Base-by-base conservation (phyloP, 2,888 invertebrate species). In the Drosophila nigricruria region DNA sequence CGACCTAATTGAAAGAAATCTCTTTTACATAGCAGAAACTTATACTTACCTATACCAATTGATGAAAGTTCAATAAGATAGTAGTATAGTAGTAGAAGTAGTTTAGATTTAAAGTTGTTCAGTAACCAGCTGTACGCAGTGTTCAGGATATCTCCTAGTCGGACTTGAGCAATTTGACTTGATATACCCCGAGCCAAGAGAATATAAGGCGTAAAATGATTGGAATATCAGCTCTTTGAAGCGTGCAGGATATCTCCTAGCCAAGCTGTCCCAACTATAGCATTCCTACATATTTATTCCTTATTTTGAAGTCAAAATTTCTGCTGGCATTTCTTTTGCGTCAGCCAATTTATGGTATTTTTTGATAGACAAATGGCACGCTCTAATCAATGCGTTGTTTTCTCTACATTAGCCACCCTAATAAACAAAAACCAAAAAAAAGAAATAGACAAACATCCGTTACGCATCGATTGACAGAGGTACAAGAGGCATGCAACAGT, bases 291-390 rank as follows among this genome's bases (percentile, higher is more conserved):
- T 23, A 3, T 14, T 43, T 20, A n/a, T n/a, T 5, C 25, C 20
- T 34, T 18, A 36, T 25, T 20, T 20, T 34, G 6, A 23, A 72
- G 64, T 57, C 56, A 34, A 23, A 18, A 58, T 49, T 57, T 62
- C 53, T 25, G 70, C 66, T 75, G 65, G 56, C 63, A 75, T 71
- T 74, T 67, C 58, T 72, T 73, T 75, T 72, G 73, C 65, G 73
- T 62, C 75, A 73, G 71, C 60, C 73, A 80, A 87, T 84, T 82
- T 82, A 87, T 80, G 84, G 68, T 65, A 77, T 76, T 80, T 81
- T 77, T 72, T 80, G 73, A 82, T 85, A 87, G 84, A 67, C 84
- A 87, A 85, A 87, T 87, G 84, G 60, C 84, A 87, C 73, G 87
- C 78, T 71, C 82, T 84, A 84, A 87, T 85, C 84, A 82, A 84